Base-by-base conservation (phyloP, 92 coral and sea anemone species). In the Muricea muricata region DNA sequence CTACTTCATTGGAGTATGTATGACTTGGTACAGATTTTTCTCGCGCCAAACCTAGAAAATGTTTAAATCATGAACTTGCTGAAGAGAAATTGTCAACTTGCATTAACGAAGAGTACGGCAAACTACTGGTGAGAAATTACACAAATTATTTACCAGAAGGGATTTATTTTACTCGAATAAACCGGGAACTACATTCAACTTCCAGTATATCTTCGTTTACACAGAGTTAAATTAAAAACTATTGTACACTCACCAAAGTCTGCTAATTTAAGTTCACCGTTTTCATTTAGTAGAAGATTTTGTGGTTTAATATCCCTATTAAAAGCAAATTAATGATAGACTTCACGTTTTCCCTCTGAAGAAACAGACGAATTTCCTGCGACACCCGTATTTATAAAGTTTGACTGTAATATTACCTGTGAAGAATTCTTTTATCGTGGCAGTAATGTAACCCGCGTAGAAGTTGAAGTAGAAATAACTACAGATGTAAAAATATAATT, bases 1-100 rank as follows among this genome's bases (percentile, higher is more conserved):
- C 99, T 55, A 96, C 99, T 87, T 96, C 99, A 73, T 96, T 91
- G 11, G 99, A 96, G 73, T 93, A 96, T 4, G 98, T 96, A 40
- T 93, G 97, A 83, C 98, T 96, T 61, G 99, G 99, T 41, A 96
- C 99, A 30, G 99, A 96, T 77, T 96, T 96, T 33, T 94, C 99
- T 74, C 99, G 85, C 10, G 99, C 99, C 65, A 96, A 85, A 83
- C 99, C 98, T 95, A 77, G 40, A 6, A 41, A n/a, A n/a, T n/a
- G n/a, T 63, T 48, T 66, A 37, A 14, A 41, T 12, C 12, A n/a
- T n/a, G n/a, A n/a, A n/a, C n/a, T n/a, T n/a, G n/a, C n/a, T n/a
- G n/a, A n/a, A n/a, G n/a, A n/a, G n/a, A n/a, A n/a, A n/a, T n/a
- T n/a, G n/a, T n/a, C n/a, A n/a, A n/a, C n/a, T n/a, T n/a, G n/a